Evolutionary conservation across 2,888 invertebrate species (phyloP), one percentile per base, ranked within the genome.

Genomic region (Alentia gelatinosa): DNA sequence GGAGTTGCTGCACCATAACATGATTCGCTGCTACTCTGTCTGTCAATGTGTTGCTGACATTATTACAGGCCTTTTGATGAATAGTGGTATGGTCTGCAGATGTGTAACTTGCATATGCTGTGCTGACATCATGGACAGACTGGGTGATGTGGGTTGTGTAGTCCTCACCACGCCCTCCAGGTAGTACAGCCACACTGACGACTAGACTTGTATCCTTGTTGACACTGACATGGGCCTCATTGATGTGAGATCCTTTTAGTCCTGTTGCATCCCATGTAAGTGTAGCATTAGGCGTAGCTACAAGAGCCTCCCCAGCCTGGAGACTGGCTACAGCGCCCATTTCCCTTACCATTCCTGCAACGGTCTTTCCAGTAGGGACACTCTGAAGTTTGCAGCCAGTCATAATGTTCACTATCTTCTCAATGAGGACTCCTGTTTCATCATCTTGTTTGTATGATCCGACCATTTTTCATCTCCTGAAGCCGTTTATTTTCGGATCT

Each of bases 191-290:
- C 9, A 74, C 9, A 74, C 74, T 33, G 74, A 33, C 9, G 26
- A 74, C 74, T 26, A 74, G 33, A 74, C 74, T 74, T n/a, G 7
- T 7, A 74, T 33, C 74, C 74, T 74, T 33, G 74, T 33, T n/a
- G 33, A 33, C 74, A 74, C 74, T 74, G 74, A 74, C 33, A 33
- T 74, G 74, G 26, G 33, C 74, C 74, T 74, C 74, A 33, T 74
- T 74, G 74, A 74, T 74, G 74, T 74, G 74, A 33, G 26, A n/a
- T 26, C 74, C 74, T 26, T 74, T 33, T 26, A 74, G 74, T n/a
- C 33, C 74, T 74, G 74, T 74, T n/a, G 74, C 74, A 33, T 74
- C 74, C 26, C 26, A 74, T 74, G 74, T 33, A n/a, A 74, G 74
- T 74, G 74, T 74, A 74, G 26, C 33, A 74, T 74, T 74, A 26